Conservation (phyloP, 1,140 invertebrate species). For the Nephila pilipes region DNA sequence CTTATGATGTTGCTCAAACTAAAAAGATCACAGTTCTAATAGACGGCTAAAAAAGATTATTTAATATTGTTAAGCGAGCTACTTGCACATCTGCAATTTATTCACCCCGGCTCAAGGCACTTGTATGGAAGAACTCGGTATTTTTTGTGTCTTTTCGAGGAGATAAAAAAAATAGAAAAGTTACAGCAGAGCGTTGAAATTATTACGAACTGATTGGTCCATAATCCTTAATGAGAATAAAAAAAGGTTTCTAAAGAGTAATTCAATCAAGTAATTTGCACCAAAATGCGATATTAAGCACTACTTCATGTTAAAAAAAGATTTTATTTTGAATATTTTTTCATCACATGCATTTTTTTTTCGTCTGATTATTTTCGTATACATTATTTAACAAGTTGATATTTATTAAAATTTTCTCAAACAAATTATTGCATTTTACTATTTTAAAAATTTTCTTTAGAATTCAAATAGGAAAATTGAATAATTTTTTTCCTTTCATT, state of each 20-base stretch:
- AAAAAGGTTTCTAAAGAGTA: conserved; percentile 14
- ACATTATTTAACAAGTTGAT: not conserved
- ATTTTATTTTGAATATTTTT: conserved; percentile 49
- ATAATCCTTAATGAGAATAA: conserved; percentile 62
- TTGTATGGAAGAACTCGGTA: not conserved
- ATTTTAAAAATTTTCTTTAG: not conserved
- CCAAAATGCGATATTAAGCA: conserved; percentile 66
- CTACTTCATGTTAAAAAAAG: conserved; percentile 29
- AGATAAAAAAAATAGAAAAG: conserved; percentile 28
- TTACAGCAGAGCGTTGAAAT: not conserved
- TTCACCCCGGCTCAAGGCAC: conserved; percentile 6
- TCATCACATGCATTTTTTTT: conserved; percentile 15
- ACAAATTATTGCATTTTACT: not conserved
- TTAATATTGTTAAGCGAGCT: conserved; percentile 55
- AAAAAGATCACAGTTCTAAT: conserved; percentile 49
- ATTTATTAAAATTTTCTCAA: not conserved
- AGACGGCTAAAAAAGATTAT: conserved; percentile 36
- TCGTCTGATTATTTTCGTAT: not conserved
- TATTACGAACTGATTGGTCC: conserved; percentile 65
- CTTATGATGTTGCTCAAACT: conserved; percentile 27
- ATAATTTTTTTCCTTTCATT: not conserved
- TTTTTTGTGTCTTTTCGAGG: conserved; percentile 42
- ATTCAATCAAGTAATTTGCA: conserved; percentile 71
- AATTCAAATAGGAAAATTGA: not conserved
- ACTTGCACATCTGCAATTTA: conserved; percentile 22